Conservation (phyloP, 2,888 invertebrate genomes). For the Nysson spinosus region DNA sequence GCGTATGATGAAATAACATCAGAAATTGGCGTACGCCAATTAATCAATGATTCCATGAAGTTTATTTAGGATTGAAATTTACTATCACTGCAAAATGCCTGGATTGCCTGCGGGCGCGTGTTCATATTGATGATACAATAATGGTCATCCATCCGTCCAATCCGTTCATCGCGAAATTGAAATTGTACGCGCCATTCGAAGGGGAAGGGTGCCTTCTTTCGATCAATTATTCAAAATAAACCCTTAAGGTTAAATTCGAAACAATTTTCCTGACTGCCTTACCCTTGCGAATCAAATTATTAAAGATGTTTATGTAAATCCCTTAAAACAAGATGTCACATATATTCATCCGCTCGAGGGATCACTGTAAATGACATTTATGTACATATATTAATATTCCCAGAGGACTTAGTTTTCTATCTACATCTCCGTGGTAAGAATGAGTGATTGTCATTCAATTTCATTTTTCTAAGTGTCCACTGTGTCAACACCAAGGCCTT, state of each 20-base stretch:
- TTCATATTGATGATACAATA: background rate
- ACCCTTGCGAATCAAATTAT: no score
- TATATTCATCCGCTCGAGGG: no score
- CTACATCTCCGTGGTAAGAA: no score
- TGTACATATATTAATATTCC: no score
- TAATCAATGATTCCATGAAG: conserved; percentile 18
- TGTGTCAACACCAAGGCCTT: conserved; percentile 43
- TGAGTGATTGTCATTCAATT: no score
- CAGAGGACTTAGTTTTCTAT: no score
- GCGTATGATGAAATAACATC: conserved; percentile 16
- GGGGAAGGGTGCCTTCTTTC: conserved; percentile 27
- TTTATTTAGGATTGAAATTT: background rate
- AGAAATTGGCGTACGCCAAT: conserved; percentile 36
- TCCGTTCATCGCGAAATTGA: background rate
- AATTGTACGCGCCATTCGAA: background rate
- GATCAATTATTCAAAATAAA: conserved; percentile 60
- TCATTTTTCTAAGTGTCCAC: conserved; percentile 9
- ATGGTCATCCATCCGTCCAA: background rate
- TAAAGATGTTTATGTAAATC: no score
- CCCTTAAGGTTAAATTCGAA: conserved; percentile 56
- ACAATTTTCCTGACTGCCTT: conserved; percentile 56
- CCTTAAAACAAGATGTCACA: no score
- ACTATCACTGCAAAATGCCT: background rate
- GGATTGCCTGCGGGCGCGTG: background rate
- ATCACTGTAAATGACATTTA: no score